phyloP scores from a whole-genome alignment of 2,888 invertebrate genomes.

The Hololepta plana region DNA sequence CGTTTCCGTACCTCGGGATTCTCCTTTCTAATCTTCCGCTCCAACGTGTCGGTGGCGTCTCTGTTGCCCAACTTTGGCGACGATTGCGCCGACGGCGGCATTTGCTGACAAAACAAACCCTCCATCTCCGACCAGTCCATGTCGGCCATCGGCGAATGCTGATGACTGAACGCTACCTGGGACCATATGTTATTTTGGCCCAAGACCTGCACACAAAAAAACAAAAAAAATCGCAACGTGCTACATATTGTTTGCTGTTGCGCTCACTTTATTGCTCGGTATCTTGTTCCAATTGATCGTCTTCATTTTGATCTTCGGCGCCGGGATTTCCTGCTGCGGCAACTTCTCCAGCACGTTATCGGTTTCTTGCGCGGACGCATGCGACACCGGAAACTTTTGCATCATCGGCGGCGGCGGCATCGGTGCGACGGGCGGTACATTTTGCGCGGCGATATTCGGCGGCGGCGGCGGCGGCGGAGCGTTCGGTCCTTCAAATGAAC shows the following conservation, averaged over 20 bases:
- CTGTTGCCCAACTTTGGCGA: slow-evolving; percentile 34
- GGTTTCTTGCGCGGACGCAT: slow-evolving; percentile 1
- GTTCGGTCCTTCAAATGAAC: slow-evolving; percentile 14
- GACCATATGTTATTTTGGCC: slow-evolving; percentile 91
- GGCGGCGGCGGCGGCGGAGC: slow-evolving; percentile 30
- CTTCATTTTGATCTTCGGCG: slow-evolving; percentile 93
- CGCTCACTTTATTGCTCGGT: slow-evolving; percentile 63
- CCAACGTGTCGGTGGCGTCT: slow-evolving; percentile 26
- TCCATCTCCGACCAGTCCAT: slow-evolving; percentile 91
- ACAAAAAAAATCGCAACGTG: too few relatives aligned
- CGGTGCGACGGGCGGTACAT: slow-evolving; percentile 9
- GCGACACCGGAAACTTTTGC: slow-evolving; percentile 14
- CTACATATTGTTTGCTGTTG: neutral
- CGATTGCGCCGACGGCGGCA: slow-evolving; percentile 33
- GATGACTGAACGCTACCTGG: slow-evolving; percentile 67
- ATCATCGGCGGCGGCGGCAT: slow-evolving; percentile 24
- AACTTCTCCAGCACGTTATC: slow-evolving; percentile 31
- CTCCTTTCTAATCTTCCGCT: slow-evolving; percentile 56
- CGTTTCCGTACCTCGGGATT: slow-evolving; percentile 43
- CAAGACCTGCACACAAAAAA: slow-evolving; percentile 40
- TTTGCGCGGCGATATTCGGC: slow-evolving; percentile 13
- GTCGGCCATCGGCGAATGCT: slow-evolving; percentile 64
- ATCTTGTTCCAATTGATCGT: slow-evolving; percentile 97
- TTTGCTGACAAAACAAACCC: slow-evolving; percentile 83
- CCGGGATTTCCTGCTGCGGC: slow-evolving; percentile 82